phyloP scores from a whole-genome alignment of 2,888 invertebrate species.

The Sipunculus nudus region DNA sequence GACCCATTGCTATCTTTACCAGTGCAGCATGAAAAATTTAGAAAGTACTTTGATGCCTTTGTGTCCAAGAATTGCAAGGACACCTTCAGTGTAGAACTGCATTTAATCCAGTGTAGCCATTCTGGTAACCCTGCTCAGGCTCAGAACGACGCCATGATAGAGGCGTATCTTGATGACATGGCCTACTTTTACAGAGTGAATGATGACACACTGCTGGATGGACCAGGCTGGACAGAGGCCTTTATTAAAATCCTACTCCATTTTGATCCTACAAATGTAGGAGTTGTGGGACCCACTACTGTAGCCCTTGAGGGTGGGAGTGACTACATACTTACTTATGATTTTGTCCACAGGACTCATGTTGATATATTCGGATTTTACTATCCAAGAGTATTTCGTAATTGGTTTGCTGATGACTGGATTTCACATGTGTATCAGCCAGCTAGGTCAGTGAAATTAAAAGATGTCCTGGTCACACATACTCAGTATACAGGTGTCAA shows the following conservation, averaged over 20 bases:
- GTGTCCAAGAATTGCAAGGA: slow-evolving; percentile 22
- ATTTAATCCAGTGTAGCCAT: slow-evolving; percentile 39
- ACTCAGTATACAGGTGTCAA: no score
- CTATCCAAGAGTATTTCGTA: background rate
- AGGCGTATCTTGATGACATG: background rate
- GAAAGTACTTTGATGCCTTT: slow-evolving; percentile 20
- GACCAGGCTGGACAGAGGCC: background rate
- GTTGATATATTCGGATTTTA: background rate
- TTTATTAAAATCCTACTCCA: background rate
- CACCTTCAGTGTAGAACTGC: slow-evolving; percentile 34
- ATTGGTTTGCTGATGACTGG: background rate
- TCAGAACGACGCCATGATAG: slow-evolving; percentile 2
- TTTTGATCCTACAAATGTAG: background rate
- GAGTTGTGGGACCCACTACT: background rate
- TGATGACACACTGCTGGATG: background rate
- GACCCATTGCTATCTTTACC: background rate
- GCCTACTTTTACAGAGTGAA: background rate
- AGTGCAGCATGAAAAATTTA: slow-evolving; percentile 32
- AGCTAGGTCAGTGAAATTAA: no score
- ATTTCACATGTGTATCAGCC: background rate
- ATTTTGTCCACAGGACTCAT: background rate
- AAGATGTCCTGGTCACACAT: no score
- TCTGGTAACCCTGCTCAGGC: slow-evolving; percentile 42
- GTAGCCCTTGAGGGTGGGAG: background rate
- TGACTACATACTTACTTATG: background rate